phyloP scores from a whole-genome alignment of 1,140 invertebrate species.

The Cylas formicarius region DNA sequence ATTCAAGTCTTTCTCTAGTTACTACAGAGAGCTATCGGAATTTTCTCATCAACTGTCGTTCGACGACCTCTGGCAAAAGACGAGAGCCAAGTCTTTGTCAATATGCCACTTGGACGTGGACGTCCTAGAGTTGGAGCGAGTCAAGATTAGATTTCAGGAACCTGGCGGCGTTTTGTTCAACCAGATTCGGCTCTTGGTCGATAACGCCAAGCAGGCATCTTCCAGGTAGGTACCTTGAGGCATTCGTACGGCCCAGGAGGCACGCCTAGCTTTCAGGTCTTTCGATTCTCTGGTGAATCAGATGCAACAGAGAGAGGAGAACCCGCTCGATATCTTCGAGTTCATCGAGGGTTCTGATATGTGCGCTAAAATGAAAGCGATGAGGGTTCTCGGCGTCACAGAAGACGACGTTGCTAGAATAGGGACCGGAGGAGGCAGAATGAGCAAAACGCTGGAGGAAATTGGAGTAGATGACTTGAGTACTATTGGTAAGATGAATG shows the following conservation, averaged over 20 bases:
- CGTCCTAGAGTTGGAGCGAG: neutral
- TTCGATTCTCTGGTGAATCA: constrained; percentile 1
- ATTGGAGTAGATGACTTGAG: neutral
- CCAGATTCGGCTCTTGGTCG: neutral
- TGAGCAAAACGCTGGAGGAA: constrained; percentile 1
- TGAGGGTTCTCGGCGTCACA: constrained; percentile 6
- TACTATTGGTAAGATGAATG: neutral
- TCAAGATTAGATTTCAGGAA: neutral
- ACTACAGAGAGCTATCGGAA: constrained; percentile 5
- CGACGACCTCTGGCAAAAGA: neutral
- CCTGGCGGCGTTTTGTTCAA: neutral
- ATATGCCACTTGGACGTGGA: neutral
- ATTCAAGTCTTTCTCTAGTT: neutral
- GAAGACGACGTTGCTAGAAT: constrained; percentile 1
- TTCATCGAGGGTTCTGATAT: too few species aligned
- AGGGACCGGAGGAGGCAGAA: neutral
- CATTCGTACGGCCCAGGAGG: too few species aligned
- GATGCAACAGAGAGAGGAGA: neutral
- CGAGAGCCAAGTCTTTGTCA: neutral
- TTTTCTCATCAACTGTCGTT: neutral
- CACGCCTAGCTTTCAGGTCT: constrained; percentile 10
- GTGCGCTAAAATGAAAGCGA: neutral
- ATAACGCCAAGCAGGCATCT: neutral
- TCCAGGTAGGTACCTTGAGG: too few species aligned
- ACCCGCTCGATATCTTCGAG: neutral